Conservation (phyloP, 2,113 vertebrate genomes). For the Gracilinanus agilis region DNA sequence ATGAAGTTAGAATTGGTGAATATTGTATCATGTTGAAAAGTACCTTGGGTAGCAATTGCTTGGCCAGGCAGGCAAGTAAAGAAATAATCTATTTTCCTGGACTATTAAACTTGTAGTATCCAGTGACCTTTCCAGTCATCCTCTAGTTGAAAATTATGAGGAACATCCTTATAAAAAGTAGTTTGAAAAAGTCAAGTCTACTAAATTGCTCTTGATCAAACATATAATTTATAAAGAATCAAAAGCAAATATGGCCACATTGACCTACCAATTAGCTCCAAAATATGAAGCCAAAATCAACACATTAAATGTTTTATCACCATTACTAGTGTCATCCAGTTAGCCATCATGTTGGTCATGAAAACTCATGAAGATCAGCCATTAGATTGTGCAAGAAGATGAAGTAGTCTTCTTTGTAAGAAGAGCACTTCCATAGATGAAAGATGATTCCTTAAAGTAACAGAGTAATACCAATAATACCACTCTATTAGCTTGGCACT, state of each 20-base stretch:
- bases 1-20: slow-evolving; percentile 39
- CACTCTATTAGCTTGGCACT: not conserved
- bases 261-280: not conserved
- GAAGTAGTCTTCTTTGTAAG: not conserved
- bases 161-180: slow-evolving; percentile 13
- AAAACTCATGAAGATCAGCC: not conserved
- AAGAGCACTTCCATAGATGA: not conserved
- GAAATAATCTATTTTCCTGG: slow-evolving; percentile 13
- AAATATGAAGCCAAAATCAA: not conserved
- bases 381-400: not conserved
- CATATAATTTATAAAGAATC: not conserved
- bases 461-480: not conserved
- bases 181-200: not conserved
- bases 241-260: slow-evolving; percentile 7
- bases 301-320: not conserved
- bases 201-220: not conserved
- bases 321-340: not conserved
- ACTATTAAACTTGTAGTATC: not conserved
- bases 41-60: not conserved
- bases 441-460: not conserved
- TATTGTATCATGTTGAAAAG: not conserved
- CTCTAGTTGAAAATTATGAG: not conserved
- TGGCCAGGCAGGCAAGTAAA: slow-evolving; percentile 38
- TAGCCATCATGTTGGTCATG: not conserved
- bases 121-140: not conserved